These are phyloP conservation scores for Stichopus horrens DNA, from an alignment of 53 echinoderm and acorn worm species.

Conservation along the genomic window DNA sequence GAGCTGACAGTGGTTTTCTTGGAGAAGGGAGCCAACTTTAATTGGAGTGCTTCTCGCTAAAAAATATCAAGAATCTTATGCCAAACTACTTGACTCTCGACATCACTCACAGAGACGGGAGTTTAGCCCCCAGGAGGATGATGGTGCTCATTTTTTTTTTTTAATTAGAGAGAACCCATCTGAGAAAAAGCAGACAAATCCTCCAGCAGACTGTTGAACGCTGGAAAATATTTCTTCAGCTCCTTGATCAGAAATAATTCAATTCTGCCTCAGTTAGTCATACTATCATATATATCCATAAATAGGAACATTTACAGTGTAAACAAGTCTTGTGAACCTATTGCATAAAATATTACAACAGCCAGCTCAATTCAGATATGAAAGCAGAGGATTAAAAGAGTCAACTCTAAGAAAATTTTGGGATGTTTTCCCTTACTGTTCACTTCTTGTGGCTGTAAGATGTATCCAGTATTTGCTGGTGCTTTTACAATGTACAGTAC, in stretches of 20 bases:
- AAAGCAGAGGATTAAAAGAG: too few relatives aligned
- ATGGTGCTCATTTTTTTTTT: neutral
- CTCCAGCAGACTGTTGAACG: conserved; percentile 11
- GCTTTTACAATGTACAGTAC: too few relatives aligned
- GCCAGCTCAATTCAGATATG: too few relatives aligned
- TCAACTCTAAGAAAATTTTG: too few relatives aligned
- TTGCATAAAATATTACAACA: too few relatives aligned
- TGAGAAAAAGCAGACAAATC: neutral
- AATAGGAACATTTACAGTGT: neutral
- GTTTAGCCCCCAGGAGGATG: conserved; percentile 9
- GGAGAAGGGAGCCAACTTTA: neutral
- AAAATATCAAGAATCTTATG: conserved; percentile 2
- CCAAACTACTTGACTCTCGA: neutral
- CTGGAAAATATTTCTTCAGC: neutral
- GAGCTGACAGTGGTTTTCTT: conserved; percentile 4
- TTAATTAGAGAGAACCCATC: conserved; percentile 25
- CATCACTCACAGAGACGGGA: conserved; percentile 1
- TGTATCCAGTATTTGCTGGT: too few relatives aligned
- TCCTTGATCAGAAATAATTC: neutral
- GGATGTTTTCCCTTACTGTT: too few relatives aligned
- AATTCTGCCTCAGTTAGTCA: conserved; percentile 12
- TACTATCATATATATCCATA: neutral
- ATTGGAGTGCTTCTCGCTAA: neutral
- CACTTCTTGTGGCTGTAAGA: too few relatives aligned
- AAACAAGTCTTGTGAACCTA: too few relatives aligned